phyloP scores from a whole-genome alignment of 1,140 invertebrate genomes.

The Drosophila arawakana region DNA sequence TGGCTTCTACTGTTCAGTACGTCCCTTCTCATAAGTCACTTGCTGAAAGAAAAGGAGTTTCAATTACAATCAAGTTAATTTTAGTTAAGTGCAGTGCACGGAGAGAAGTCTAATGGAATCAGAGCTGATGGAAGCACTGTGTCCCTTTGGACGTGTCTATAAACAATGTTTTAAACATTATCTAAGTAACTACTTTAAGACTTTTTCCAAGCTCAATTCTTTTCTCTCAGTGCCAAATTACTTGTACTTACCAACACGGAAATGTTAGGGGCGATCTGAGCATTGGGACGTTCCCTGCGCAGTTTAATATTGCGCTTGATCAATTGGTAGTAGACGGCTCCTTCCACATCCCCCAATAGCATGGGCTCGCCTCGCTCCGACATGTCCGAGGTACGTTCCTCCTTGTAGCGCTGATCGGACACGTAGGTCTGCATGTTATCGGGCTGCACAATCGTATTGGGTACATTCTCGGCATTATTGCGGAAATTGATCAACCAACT shows the following conservation, averaged over 20 bases:
- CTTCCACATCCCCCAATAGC: constrained; percentile 14
- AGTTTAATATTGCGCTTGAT: constrained; percentile 41
- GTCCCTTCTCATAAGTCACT: too few relatives aligned
- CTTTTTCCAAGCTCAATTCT: too few relatives aligned
- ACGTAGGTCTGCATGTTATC: background rate
- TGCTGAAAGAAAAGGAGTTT: too few relatives aligned
- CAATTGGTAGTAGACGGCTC: constrained; percentile 18
- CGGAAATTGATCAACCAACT: constrained; percentile 47
- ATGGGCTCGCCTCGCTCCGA: constrained; percentile 31
- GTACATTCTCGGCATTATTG: background rate
- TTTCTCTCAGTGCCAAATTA: background rate
- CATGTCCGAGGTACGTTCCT: constrained; percentile 40
- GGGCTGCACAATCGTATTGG: background rate
- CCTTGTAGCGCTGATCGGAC: constrained; percentile 59
- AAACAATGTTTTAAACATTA: too few relatives aligned
- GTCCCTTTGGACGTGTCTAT: background rate
- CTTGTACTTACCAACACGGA: constrained; percentile 45
- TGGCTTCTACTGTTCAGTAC: too few relatives aligned
- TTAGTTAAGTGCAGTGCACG: too few relatives aligned
- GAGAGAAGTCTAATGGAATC: too few relatives aligned
- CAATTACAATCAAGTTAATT: too few relatives aligned
- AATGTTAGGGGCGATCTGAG: constrained; percentile 11
- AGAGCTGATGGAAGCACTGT: too few relatives aligned
- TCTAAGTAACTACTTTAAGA: too few relatives aligned
- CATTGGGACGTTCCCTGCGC: constrained; percentile 41